Evolutionary conservation across 1,140 invertebrate genomes (phyloP), one percentile per base, ranked within the genome.

Genomic region (Drosophila ficusphila): DNA sequence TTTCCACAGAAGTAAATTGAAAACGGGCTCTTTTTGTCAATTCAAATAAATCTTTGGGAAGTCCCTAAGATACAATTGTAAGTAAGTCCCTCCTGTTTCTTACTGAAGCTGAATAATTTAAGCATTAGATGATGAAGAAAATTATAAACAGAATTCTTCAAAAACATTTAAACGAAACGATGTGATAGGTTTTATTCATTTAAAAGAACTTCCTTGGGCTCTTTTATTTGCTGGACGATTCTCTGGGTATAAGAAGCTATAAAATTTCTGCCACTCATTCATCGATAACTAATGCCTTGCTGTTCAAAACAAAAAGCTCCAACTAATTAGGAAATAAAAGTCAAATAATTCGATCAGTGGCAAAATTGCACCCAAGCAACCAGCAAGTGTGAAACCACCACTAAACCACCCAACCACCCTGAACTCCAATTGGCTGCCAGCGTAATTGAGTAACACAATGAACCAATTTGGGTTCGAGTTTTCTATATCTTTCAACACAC

Each of bases 361-460:
- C 19, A 23, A 38, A 27, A 33, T 34, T 71, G 34, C 29, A 71
- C 29, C 12, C 23, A 38, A 39, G 36, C 33, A 39, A 48, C 34
- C 12, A 58, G n/a, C 34, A 61, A 29, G 57, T 41, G 18, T 18
- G 23, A 4, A 23, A 52, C 27, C 4, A 19, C 27, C 21, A 4
- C 9, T 52, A 16, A 34, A 25, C 12, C 12, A 18, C 16, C 58
- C 25, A 61, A 5, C 19, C 33, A 49, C 54, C 16, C 31, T 31
- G 4, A 21, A 44, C 19, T 23, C 18, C 8, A 2, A 11, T 21
- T 23, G 54, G 11, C 27, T 27, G n/a, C 23, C 41, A 19, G 18
- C 27, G 27, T 74, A 82, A 78, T 83, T 82, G 64, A 52, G 58
- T 78, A 71, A 78, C 65, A 83, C 60, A 83, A 79, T 83, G 62